Evolutionary conservation across 2,113 vertebrate species (phyloP), one percentile per base, ranked within the genome.

Genomic region (Odocoileus virginianus): DNA sequence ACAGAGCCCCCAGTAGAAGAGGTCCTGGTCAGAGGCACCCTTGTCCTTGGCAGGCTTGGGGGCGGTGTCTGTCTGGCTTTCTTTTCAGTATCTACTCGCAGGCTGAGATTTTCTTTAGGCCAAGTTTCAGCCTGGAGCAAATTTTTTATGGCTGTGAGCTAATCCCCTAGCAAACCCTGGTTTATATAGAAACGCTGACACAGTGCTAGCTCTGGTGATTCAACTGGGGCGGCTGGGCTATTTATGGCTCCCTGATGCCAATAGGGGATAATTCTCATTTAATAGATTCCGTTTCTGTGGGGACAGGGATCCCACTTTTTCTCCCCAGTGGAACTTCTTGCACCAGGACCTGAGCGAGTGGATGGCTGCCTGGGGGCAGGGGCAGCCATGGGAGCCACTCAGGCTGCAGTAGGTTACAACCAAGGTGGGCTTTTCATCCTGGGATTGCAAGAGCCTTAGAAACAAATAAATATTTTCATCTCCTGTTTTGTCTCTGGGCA

Each of bases 101-200:
- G 97, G 89, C 94, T 96, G 98, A 98, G 98, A 98, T 98, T 98
- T 98, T 98, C 98, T 98, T 96, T 95, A 98, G 98, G 98, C 98
- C 98, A 98, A 98, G 96, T 99, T 99, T 99, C 98, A 99, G 98
- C 98, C 97, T 98, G 96, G 97, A 99, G 98, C 98, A 98, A 98
- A 98, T 98, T 99, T 98, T 98, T 98, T 99, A 99, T 98, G 98
- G 94, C 98, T 98, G 98, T 97, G 97, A 98, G 98, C 98, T 99
- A 99, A 99, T 99, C 98, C 97, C 86, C 76, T 71, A 97, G 98
- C 98, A 98, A 98, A 93, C 98, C 97, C 98, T 98, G 98, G 98
- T 98, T 99, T 99, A 98, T 98, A 96, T 95, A 99, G 98, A 99
- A 98, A 99, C 83, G 98, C 98, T 99, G 98, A 99, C 99, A 98